These are phyloP conservation scores for Drosophila ustulata DNA, from an alignment of 2,888 invertebrate genomes.

Conservation along the genomic window DNA sequence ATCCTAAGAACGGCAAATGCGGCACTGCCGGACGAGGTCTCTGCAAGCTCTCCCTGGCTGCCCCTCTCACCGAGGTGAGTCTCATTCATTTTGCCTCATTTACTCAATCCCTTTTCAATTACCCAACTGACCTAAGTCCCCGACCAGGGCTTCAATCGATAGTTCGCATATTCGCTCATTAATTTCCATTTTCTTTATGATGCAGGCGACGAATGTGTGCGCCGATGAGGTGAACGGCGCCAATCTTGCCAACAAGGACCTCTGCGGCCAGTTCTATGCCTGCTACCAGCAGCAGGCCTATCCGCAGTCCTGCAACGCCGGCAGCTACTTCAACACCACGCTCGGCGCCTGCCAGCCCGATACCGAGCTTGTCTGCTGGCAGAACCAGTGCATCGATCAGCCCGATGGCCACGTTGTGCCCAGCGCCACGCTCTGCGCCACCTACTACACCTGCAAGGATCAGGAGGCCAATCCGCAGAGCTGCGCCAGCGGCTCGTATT, in stretches of 20 bases:
- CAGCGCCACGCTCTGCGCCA: slow-evolving; percentile 52
- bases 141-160: no score
- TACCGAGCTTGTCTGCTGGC: slow-evolving; percentile 60
- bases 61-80: slow-evolving; percentile 61
- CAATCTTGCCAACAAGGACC: slow-evolving; percentile 53
- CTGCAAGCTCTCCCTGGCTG: slow-evolving; percentile 65
- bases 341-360: slow-evolving; percentile 66
- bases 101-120: no score
- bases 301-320: slow-evolving; percentile 66
- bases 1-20: slow-evolving; percentile 72
- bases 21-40: slow-evolving; percentile 55
- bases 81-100: no score
- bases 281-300: slow-evolving; percentile 71
- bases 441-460: slow-evolving; percentile 64
- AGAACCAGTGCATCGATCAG: slow-evolving; percentile 67
- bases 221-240: slow-evolving; percentile 62
- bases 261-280: slow-evolving; percentile 71
- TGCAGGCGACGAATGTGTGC: slow-evolving; percentile 61
- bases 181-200: no score
- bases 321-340: slow-evolving; percentile 64
- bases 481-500: slow-evolving; percentile 68
- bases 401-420: slow-evolving; percentile 40
- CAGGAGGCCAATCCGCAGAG: slow-evolving; percentile 39
- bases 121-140: no score
- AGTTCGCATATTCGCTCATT: no score